Evolutionary conservation across 2,888 invertebrate species (phyloP).

Genomic region (Vanessa cardui): DNA sequence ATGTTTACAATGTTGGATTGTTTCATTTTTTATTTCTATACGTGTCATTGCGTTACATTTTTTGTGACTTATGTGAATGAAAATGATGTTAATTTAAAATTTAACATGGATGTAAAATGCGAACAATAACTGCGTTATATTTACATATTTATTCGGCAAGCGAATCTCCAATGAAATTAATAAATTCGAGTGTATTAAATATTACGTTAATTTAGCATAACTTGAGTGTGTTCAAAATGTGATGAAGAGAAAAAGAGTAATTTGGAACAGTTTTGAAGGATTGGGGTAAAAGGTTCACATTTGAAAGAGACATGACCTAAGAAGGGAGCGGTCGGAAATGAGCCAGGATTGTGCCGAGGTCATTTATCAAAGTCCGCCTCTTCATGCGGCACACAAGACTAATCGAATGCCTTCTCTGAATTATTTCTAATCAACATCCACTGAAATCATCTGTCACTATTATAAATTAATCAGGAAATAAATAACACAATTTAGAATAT

Average conservation of each 20-base stretch:
- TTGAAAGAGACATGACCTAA: slow-evolving; percentile 21
- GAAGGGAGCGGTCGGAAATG: slow-evolving; percentile 69
- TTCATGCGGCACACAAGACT: slow-evolving; percentile 28
- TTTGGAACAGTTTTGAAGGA: slow-evolving; percentile 17
- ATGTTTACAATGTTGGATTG: slow-evolving; percentile 3
- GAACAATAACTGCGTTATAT: no score
- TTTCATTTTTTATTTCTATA: no score
- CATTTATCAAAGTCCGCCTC: slow-evolving; percentile 74
- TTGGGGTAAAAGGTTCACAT: slow-evolving; percentile 32
- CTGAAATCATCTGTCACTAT: slow-evolving; percentile 45
- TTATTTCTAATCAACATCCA: slow-evolving; percentile 15
- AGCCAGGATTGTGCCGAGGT: slow-evolving; percentile 69
- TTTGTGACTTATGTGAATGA: neutral
- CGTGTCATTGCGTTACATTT: no score
- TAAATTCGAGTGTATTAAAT: no score
- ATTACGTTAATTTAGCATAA: no score
- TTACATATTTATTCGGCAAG: no score
- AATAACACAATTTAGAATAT: slow-evolving; percentile 13
- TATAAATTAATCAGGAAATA: slow-evolving; percentile 16
- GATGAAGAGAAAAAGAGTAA: neutral
- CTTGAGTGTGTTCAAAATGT: neutral
- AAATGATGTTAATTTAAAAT: neutral
- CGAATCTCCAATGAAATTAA: no score
- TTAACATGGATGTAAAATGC: no score
- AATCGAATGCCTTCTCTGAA: slow-evolving; percentile 20